Conservation (phyloP, 2,113 vertebrate species). For the Mustela lutreola region DNA sequence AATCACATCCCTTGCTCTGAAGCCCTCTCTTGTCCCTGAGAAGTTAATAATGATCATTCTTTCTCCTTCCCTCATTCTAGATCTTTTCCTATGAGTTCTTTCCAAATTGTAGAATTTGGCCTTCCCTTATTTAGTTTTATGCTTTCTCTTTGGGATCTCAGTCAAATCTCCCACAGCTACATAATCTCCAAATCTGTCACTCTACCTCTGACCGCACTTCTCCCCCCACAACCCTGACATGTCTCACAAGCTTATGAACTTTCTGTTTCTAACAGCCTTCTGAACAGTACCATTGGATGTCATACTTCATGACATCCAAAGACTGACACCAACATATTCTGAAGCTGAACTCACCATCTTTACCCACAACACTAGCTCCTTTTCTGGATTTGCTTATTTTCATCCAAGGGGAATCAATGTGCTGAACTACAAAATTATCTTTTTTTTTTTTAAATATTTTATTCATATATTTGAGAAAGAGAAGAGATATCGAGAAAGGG, state of each 20-base stretch:
- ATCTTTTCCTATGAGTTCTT: neutral
- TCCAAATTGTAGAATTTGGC: neutral
- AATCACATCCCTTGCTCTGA: neutral
- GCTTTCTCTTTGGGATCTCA: neutral
- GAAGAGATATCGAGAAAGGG: too few species aligned
- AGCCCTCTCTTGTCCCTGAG: neutral
- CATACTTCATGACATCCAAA: neutral
- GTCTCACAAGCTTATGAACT: neutral
- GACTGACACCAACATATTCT: neutral
- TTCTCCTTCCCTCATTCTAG: neutral
- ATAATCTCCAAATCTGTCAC: neutral
- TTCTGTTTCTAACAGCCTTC: neutral
- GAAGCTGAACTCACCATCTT: neutral
- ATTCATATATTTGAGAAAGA: too few species aligned
- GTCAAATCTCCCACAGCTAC: neutral
- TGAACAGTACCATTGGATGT: neutral
- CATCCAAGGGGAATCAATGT: neutral
- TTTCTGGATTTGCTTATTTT: neutral
- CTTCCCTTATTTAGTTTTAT: neutral
- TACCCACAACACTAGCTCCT: neutral
- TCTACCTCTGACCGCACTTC: neutral
- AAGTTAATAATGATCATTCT: neutral
- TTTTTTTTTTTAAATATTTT: too few species aligned
- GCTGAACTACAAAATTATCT: neutral
- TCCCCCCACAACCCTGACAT: rapidly evolving